A percentile compares a stretch with the other conserved stretches of the same genome.
Evolutionary conservation across 2,888 invertebrate species (phyloP).

Genomic region (Sarcophaga subvicina): DNA sequence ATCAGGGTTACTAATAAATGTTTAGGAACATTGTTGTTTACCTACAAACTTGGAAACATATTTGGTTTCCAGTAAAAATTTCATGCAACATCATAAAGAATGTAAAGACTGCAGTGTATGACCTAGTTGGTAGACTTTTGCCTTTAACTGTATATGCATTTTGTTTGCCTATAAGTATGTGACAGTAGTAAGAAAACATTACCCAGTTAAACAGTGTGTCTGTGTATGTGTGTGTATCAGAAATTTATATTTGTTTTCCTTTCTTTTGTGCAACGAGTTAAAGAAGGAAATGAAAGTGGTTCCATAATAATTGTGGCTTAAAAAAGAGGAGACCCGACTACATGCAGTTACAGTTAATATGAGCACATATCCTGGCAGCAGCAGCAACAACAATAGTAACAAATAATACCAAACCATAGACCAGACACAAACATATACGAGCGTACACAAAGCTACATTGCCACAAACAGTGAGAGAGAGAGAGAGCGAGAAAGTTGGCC

Average conservation of each 20-base stretch:
- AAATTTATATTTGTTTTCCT: background rate
- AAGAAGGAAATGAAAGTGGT: constrained; percentile 67
- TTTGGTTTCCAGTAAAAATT: background rate
- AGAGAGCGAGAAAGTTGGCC: background rate
- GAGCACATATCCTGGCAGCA: constrained; percentile 59
- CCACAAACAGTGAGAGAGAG: background rate
- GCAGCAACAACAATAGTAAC: constrained; percentile 15
- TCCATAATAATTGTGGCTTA: constrained; percentile 68
- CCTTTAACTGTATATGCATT: background rate
- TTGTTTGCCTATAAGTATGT: background rate
- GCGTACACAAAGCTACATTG: constrained; percentile 20
- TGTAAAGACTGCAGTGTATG: no score
- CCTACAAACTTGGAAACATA: no score
- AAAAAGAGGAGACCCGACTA: constrained; percentile 47
- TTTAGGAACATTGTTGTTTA: no score
- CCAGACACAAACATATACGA: background rate
- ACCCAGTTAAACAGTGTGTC: constrained; percentile 29
- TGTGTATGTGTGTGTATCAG: background rate
- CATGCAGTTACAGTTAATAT: constrained; percentile 47
- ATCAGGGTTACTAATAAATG: no score
- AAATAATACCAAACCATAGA: background rate
- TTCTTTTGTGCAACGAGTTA: constrained; percentile 35
- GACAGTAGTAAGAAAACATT: constrained; percentile 53
- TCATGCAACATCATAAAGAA: background rate
- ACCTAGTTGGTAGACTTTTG: background rate